Evolutionary conservation across 2,888 invertebrate genomes (phyloP).

Genomic region (Aelia acuminata): DNA sequence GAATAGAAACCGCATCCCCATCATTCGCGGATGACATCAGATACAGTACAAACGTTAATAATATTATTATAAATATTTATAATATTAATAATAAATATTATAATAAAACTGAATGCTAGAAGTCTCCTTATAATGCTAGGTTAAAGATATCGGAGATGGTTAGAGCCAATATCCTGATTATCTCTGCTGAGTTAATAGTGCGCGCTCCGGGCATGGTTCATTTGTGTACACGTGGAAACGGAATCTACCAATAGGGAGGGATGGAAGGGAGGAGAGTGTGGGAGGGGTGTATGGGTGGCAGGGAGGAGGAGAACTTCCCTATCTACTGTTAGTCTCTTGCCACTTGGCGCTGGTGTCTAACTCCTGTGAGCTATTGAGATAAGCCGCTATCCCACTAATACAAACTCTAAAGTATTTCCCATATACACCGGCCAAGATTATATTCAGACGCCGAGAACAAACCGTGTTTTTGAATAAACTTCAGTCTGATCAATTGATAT

Average conservation of each 20-base stretch:
- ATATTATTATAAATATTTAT: no score
- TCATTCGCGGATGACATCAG: no score
- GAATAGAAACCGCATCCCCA: no score
- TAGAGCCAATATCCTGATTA: not conserved
- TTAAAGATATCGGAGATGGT: not conserved
- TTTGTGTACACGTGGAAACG: slow-evolving; percentile 8
- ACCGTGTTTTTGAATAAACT: not conserved
- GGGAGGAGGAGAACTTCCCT: not conserved
- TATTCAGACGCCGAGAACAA: not conserved
- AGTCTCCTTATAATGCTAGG: not conserved
- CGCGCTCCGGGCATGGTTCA: not conserved
- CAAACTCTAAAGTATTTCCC: slow-evolving; percentile 47
- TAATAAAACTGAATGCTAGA: no score
- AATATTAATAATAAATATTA: no score
- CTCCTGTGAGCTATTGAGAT: slow-evolving; percentile 44
- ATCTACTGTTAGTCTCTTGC: slow-evolving; percentile 33
- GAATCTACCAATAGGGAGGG: not conserved
- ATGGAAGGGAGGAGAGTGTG: not conserved
- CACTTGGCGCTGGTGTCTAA: not conserved
- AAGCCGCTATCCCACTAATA: slow-evolving; percentile 2
- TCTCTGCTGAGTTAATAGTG: not conserved
- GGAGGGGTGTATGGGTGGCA: no score
- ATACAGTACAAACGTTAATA: no score
- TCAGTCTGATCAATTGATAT: not conserved
- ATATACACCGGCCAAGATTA: slow-evolving; percentile 24